Evolutionary conservation across 2,113 vertebrate species (phyloP).

Genomic region (Bostrychus sinensis): DNA sequence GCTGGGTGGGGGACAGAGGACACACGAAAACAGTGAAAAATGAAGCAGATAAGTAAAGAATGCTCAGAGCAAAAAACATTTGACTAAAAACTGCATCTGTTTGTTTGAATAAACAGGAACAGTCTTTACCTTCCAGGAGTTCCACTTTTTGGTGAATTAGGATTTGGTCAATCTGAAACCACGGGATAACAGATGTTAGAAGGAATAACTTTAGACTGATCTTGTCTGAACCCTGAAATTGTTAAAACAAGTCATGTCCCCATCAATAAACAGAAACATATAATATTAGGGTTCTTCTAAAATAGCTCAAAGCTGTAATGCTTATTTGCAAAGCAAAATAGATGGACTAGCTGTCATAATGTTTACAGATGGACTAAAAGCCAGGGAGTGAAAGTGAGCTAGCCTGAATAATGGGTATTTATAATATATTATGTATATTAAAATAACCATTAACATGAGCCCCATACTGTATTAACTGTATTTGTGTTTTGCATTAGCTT

Average conservation of each 20-base stretch:
- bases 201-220: not conserved
- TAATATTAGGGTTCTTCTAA: too few relatives aligned
- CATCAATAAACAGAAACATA: too few relatives aligned
- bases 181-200: not conserved
- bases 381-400: not conserved
- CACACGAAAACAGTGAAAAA: not conserved
- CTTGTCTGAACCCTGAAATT: not conserved
- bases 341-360: not conserved
- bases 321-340: conserved; percentile 1
- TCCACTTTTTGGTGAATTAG: conserved; percentile 90
- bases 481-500: too few relatives aligned
- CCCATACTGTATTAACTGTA: too few relatives aligned
- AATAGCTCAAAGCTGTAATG: not conserved
- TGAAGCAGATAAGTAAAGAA: conserved; percentile 12
- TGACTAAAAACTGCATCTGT: not conserved
- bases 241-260: not conserved
- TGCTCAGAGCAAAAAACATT: not conserved
- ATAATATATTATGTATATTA: too few relatives aligned
- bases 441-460: too few relatives aligned
- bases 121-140: conserved; percentile 83
- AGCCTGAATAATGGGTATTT: too few relatives aligned
- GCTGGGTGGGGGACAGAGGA: conserved; percentile 59
- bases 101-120: not conserved
- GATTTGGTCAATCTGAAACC: conserved; percentile 86
- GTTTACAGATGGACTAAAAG: not conserved